A percentile compares a stretch with the other conserved stretches of the same genome.
Evolutionary conservation across 2,888 invertebrate genomes (phyloP).

Genomic region (Synanthedon andrenaeformis): DNA sequence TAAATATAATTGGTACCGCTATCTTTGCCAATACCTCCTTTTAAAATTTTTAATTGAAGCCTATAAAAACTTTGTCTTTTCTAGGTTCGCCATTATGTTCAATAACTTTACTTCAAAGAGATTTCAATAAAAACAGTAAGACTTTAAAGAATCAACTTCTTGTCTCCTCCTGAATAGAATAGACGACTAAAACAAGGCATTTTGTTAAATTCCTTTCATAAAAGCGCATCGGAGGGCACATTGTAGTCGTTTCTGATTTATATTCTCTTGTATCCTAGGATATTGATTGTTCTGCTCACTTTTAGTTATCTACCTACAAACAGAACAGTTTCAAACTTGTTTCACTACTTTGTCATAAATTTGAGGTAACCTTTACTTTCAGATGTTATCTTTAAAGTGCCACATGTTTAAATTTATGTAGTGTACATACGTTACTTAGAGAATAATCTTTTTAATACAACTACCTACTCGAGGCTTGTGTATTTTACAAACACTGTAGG

Average conservation of each 20-base stretch:
- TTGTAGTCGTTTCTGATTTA: background rate
- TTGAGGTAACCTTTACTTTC: background rate
- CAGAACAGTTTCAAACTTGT: background rate
- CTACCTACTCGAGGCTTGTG: too few species aligned
- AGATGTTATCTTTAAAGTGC: background rate
- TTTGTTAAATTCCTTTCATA: background rate
- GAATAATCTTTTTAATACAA: too few species aligned
- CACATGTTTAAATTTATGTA: background rate
- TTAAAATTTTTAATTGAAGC: too few species aligned
- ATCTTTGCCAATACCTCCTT: too few species aligned
- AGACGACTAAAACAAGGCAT: background rate
- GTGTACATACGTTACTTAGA: too few species aligned
- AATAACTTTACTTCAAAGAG: too few species aligned
- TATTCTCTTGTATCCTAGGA: background rate
- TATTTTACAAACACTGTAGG: too few species aligned
- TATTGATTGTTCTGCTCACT: background rate
- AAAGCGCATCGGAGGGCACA: background rate
- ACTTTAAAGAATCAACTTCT: background rate
- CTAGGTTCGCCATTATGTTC: too few species aligned
- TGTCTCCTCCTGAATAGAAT: background rate
- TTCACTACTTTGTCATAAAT: background rate
- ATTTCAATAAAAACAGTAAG: constrained; percentile 1
- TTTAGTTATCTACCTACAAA: background rate
- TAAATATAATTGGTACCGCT: too few species aligned
- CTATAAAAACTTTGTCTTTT: too few species aligned